Percentiles rank a stretch among this genome's conserved stretches.
Evolutionary conservation across 2,888 invertebrate species (phyloP).

Genomic region (Tipula helvola): DNA sequence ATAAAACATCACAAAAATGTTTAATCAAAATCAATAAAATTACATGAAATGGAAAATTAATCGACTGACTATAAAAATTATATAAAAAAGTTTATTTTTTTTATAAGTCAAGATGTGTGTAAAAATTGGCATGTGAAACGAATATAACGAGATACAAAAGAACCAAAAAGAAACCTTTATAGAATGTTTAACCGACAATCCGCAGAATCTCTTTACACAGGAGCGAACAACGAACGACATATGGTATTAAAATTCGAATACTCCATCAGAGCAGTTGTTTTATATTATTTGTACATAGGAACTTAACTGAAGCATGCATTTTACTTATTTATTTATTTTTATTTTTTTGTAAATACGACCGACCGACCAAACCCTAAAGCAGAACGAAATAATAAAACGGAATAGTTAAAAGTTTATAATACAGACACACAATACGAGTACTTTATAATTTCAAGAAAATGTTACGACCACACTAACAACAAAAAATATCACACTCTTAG

Average conservation of each 20-base stretch:
- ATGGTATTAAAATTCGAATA: background rate
- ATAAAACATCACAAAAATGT: background rate
- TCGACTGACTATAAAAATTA: background rate
- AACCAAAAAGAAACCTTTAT: background rate
- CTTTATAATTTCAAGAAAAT: background rate
- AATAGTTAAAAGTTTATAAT: background rate
- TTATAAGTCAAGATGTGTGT: background rate
- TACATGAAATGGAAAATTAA: background rate
- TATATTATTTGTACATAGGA: background rate
- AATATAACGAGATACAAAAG: background rate
- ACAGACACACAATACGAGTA: background rate
- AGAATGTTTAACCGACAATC: background rate
- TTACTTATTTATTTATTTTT: background rate
- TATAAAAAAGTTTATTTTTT: background rate
- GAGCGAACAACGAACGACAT: background rate
- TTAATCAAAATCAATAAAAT: background rate
- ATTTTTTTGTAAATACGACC: background rate
- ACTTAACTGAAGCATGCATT: slow-evolving; percentile 7
- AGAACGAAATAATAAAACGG: slow-evolving; percentile 5
- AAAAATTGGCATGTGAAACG: background rate
- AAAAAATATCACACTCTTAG: background rate
- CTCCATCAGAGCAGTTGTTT: background rate
- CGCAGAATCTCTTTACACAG: background rate
- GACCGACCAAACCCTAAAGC: slow-evolving; percentile 7
- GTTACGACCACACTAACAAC: background rate